Evolutionary conservation across 2,797 vertebrate species (phyloP).

Genomic region (Psittacula derbiana): DNA sequence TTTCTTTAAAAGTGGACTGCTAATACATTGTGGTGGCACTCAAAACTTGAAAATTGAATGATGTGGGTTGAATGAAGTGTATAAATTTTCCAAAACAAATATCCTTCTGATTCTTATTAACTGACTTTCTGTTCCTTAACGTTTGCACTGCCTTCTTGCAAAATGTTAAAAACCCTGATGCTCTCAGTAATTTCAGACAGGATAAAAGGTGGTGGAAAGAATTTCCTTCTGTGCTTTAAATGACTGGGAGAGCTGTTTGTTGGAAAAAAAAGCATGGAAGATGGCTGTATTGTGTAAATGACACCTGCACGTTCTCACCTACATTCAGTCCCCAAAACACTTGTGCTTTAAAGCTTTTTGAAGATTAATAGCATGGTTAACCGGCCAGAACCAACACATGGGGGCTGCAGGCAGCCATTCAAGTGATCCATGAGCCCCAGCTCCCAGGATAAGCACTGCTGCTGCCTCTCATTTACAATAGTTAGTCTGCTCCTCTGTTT

Average conservation of each 20-base stretch:
- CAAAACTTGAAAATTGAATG: conserved; percentile 40
- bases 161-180: neutral
- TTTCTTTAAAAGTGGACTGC: neutral
- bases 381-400: conserved; percentile 54
- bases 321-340: neutral
- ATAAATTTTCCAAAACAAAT: conserved; percentile 29
- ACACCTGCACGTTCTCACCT: conserved; percentile 61
- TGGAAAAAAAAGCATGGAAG: neutral
- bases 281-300: conserved; percentile 22
- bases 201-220: neutral
- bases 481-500: conserved; percentile 11
- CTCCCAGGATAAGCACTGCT: conserved; percentile 29
- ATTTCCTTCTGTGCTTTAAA: conserved; percentile 28
- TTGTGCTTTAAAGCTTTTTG: conserved; percentile 22
- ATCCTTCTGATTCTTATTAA: neutral
- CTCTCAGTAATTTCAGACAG: neutral
- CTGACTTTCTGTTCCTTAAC: neutral
- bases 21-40: neutral
- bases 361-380: conserved; percentile 55
- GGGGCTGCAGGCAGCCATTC: conserved; percentile 5
- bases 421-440: neutral
- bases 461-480: conserved; percentile 27
- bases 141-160: neutral
- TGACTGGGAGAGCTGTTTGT: neutral
- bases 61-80: conserved; percentile 1